A percentile compares a stretch with the other conserved stretches of the same genome.
Conservation (phyloP, 2,888 invertebrate genomes). For the Iphiclides podalirius region DNA sequence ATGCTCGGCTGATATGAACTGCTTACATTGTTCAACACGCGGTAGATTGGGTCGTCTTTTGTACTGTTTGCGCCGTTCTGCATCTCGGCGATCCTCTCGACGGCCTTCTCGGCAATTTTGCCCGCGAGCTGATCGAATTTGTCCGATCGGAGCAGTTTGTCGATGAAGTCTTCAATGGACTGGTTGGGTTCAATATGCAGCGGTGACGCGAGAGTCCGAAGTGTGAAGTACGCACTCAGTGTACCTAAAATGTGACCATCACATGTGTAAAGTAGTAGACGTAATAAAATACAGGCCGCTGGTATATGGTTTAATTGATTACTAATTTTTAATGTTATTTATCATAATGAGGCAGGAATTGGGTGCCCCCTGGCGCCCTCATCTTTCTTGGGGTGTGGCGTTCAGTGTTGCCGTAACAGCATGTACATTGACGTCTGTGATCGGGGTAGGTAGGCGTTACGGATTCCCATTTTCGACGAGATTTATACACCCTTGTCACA, state of each 20-base stretch:
- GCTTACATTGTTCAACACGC: not conserved
- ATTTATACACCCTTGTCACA: too few relatives aligned
- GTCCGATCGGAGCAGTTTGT: constrained; percentile 36
- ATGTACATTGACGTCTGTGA: too few relatives aligned
- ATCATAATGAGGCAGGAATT: too few relatives aligned
- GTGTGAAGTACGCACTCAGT: constrained; percentile 2
- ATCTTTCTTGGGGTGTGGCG: too few relatives aligned
- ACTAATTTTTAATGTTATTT: too few relatives aligned
- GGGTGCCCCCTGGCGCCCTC: too few relatives aligned
- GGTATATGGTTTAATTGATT: too few relatives aligned
- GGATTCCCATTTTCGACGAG: too few relatives aligned
- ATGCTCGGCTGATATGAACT: not conserved
- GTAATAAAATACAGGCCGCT: too few relatives aligned
- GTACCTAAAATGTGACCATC: constrained; percentile 4
- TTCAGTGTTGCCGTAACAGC: too few relatives aligned
- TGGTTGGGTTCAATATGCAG: constrained; percentile 2
- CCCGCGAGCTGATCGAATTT: constrained; percentile 43
- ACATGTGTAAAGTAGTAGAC: too few relatives aligned
- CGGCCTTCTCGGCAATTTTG: constrained; percentile 44
- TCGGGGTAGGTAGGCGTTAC: too few relatives aligned
- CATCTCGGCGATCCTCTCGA: constrained; percentile 34
- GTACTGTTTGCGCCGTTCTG: constrained; percentile 10
- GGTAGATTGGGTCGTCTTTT: not conserved
- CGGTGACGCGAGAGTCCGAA: not conserved
- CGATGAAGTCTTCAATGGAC: constrained; percentile 41